Base-by-base conservation (phyloP, 1,140 invertebrate species). In the Psix sp. region DNA sequence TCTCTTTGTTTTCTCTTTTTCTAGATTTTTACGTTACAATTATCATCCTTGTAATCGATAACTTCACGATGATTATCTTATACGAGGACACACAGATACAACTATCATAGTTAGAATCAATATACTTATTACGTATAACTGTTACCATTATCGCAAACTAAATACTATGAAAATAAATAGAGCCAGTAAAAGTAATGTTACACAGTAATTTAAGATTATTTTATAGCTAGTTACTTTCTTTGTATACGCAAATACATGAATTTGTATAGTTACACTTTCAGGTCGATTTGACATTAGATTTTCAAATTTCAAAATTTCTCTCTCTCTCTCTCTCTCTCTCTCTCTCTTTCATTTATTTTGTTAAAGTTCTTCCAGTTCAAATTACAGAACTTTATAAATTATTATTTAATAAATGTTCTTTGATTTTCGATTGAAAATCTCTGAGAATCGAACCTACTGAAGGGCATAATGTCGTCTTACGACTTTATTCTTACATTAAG, bases 401-500 rank as follows among this genome's bases (percentile, higher is more conserved):
- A n/a, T n/a, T 29, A 10, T 29, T 24, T 9, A 29, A 29, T 29
- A 3, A 42, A 42, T 2, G 13, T 17, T 31, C n/a, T 5, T 24
- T 20, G 14, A 33, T 24, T 59, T 39, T 57, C 1, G 7, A 13
- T 38, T 39, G 48, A 62, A 60, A 70, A 60, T 52, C 56, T 2
- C 13, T 59, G 45, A 45, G 36, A 72, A 38, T 40, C 13, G 35
- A 26, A 42, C 31, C 38, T 39, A 46, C 42, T 59, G 17, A 46
- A 63, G 68, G 60, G 68, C 60, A 72, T 72, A 65, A 56, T 16
- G 60, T 72, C 68, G 17, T 24, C 13, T 3, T 17, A 45, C 77
- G 78, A 62, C 33, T 57, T 74, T 67, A 59, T 45, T 66, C 33
- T 62, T 73, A 73, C 66, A 18, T 70, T 84, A 80, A 81, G 75